A percentile compares a stretch with the other conserved stretches of the same genome.
Evolutionary conservation across 1,140 invertebrate genomes (phyloP).

Genomic region (Hylyphantes graminicola): DNA sequence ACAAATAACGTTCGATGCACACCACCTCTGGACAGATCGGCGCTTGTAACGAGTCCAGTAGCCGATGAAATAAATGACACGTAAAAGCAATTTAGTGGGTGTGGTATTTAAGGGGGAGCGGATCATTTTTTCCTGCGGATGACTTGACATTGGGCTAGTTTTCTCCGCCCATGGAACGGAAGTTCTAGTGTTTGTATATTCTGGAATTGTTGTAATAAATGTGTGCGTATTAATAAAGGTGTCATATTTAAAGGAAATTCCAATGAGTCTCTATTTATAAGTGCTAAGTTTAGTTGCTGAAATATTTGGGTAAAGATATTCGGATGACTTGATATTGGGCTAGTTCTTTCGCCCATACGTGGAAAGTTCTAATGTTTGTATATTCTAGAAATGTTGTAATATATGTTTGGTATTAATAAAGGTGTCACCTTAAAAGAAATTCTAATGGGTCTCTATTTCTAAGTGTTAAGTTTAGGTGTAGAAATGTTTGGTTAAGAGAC

Average conservation of each 20-base stretch:
- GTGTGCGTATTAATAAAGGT: slow-evolving; percentile 20
- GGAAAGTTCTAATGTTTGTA: no score
- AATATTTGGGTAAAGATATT: no score
- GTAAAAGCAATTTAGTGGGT: slow-evolving; percentile 51
- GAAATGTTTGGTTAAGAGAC: no score
- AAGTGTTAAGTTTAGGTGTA: neutral
- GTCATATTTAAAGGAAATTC: slow-evolving; percentile 6
- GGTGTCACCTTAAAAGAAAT: slow-evolving; percentile 11
- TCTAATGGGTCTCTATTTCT: slow-evolving; percentile 8
- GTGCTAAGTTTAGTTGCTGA: neutral
- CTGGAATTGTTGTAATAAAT: slow-evolving; percentile 10
- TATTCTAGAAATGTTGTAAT: no score
- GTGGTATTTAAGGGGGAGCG: slow-evolving; percentile 18
- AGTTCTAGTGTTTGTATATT: neutral
- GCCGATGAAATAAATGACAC: slow-evolving; percentile 54
- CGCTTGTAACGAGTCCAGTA: neutral
- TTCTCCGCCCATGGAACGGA: slow-evolving; percentile 1
- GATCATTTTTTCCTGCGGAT: slow-evolving; percentile 42
- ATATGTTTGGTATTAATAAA: neutral
- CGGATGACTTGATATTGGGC: no score
- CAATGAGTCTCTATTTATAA: slow-evolving; percentile 8
- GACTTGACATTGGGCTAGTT: neutral
- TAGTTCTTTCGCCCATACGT: no score
- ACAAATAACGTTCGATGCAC: neutral
- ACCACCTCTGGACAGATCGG: slow-evolving; percentile 35